Evolutionary conservation across 1,140 invertebrate genomes (phyloP), one percentile per base, ranked within the genome.

Genomic region (Drosophila mauritiana): DNA sequence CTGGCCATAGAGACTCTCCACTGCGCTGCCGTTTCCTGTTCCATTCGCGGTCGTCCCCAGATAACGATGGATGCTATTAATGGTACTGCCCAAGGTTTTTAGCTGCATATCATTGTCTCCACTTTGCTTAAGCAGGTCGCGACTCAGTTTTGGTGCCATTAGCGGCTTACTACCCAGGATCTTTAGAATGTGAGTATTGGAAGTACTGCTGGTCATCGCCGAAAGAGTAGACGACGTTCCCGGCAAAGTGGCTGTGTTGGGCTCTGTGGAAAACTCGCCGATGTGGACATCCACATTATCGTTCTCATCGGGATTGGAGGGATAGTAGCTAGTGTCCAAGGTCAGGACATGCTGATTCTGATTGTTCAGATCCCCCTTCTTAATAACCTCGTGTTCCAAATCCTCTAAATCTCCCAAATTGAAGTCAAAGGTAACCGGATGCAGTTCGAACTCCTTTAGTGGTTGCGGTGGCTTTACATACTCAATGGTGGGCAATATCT

Each of bases 341-440:
- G 43, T 58, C 42, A 85, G 46, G 0, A 75, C 64, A 37, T 82
- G 78, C 17, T 89, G 75, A 20, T 84, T 81, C 48, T 80, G 70
- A 17, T 72, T 83, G 54, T 43, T 82, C 0, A 82, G 72, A 42
- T 91, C 89, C 2, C 80, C 89, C 63, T 85, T 89, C n/a, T 90
- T 83, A 51, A 90, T 90, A 10, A 81, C 61, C 67, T 90, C 86
- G 17, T 89, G 84, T 56, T 91, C 82, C 17, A 92, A 55, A 68
- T 92, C 91, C 64, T 92, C 91, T 1, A 92, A 67, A 52, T 92
- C 91, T 3, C 90, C 90, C 42, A 92, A 53, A 63, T 92, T 92
- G 7, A 92, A 92, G 52, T 92, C 91, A 20, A 92, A 92, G 12
- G 91, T 91, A 0, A 92, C 91, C 5, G 91, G 85, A 64, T 92